Base-by-base conservation (phyloP, 2,888 invertebrate species). In the Drosophila sordidula region DNA sequence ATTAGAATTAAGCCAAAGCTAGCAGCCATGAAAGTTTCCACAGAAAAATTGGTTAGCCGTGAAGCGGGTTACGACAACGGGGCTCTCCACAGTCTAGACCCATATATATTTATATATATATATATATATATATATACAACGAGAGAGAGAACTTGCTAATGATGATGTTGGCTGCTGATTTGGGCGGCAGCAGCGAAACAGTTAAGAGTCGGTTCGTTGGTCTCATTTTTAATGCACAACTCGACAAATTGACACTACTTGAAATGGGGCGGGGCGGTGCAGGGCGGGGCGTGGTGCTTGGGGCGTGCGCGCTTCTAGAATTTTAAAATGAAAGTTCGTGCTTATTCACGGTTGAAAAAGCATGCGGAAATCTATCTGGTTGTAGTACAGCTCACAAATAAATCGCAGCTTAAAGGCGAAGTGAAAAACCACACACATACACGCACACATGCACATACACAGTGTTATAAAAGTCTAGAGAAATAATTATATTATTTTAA, bases 311-410 rank as follows among this genome's bases (percentile, higher is more conserved):
- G 68, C 72, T 78, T 70, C 64, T 76, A 89, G 76, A 89, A 89
- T 87, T 71, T 78, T 86, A 74, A 88, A 87, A 87, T 87, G 87
- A 87, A 87, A 87, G 87, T 87, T 89, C 83, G 89, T 87, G 89
- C 89, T 83, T 76, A 80, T 88, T 82, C 75, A 87, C 87, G 87
- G 82, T 89, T 89, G 87, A 80, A 83, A 75, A 78, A 88, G 69
- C 87, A 89, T 87, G 86, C 83, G 89, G 89, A 87, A 87, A 89
- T 87, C 71, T 85, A 29, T 26, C 42, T 32, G 36, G 6, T 29
- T 29, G 29, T 29, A 29, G 29, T 29, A 42, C 41, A 63, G 55
- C 50, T 44, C 59, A 75, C 54, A 71, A 64, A 67, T 59, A 70
- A 79, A 68, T 65, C 74, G 63, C 51, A 70, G 58, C 56, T 42